These are phyloP conservation scores for silkworm (Bombyx mori) DNA, from an alignment of 1,140 invertebrate genomes.

Conservation along the genomic window DNA sequence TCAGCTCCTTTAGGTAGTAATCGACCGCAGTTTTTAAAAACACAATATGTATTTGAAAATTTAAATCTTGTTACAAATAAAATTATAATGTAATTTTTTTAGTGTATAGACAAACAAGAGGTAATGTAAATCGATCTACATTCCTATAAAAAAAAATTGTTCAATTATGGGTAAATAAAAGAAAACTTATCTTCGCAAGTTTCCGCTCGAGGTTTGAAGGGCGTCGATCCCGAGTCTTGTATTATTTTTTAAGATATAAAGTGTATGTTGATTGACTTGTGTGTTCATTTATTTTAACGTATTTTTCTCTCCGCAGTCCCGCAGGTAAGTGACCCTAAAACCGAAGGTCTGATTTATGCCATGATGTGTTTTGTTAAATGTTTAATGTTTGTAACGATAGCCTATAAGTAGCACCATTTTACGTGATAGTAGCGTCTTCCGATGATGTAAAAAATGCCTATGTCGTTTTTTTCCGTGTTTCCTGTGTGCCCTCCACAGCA, in stretches of 20 bases:
- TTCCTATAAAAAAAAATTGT: slow-evolving; percentile 43
- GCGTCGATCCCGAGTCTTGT: slow-evolving; percentile 43
- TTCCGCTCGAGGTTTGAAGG: slow-evolving; percentile 21
- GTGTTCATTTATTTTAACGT: slow-evolving; percentile 66
- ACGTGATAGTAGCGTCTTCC: neutral
- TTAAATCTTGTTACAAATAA: neutral
- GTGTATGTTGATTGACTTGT: slow-evolving; percentile 65
- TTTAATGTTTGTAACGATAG: no score
- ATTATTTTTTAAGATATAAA: slow-evolving; percentile 69
- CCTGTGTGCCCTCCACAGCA: slow-evolving; percentile 9
- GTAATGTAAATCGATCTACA: slow-evolving; percentile 51
- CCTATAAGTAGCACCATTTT: no score
- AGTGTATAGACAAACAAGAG: slow-evolving; percentile 32
- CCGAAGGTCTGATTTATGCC: no score
- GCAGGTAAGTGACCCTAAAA: slow-evolving; percentile 61
- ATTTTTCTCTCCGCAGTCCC: slow-evolving; percentile 63
- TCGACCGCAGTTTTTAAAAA: slow-evolving; percentile 2
- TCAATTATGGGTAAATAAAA: slow-evolving; percentile 20
- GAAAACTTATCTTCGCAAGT: slow-evolving; percentile 9
- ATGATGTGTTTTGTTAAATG: no score
- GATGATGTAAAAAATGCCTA: neutral
- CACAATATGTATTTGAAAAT: slow-evolving; percentile 7
- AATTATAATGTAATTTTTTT: slow-evolving; percentile 29
- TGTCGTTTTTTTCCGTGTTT: slow-evolving; percentile 1
- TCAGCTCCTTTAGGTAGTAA: slow-evolving; percentile 36